Evolutionary conservation across 2,797 vertebrate species (phyloP), one percentile per base, ranked within the genome.

Genomic region (Propithecus deckenii): DNA sequence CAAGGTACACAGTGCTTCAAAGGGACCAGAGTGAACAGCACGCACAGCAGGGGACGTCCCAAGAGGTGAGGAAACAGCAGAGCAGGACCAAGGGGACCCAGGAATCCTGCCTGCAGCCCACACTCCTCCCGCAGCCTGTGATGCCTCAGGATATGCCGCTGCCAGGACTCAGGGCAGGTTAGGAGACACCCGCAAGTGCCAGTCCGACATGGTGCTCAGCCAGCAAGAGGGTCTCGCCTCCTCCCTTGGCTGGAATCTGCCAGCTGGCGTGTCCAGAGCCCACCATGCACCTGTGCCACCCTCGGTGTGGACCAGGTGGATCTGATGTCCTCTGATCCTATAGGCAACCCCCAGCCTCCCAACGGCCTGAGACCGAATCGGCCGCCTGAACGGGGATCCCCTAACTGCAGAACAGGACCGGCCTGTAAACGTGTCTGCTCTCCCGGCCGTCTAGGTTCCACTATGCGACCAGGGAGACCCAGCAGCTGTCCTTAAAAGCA

Each of bases 231-330:
- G 4, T 4, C 25, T 7, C 2, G 2, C 10, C 7, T 71, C 12
- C 20, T 20, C 7, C 83, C 83, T 43, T 1, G 0, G 38, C 7
- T 18, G 2, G 63, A 50, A 14, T 12, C 35, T 0, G 18, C 41
- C 7, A n/a, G 30, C 15, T 1, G 17, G 23, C 3, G 30, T 10
- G 28, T 5, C 57, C 25, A 46, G 38, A 52, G 46, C 25, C 52
- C 43, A 71, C 5, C 0, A 0, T 2, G 28, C 9, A 23, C 0
- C 14, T 3, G 25, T 0, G 1, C 30, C 3, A 2, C 7, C 52
- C 1, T 0, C 5, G 1, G 15, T 0, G 14, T 20, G 38, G 63
- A 57, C 38, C 1, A 11, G 17, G 2, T 0, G 30, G 1, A 12
- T 38, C 0, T 22, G 15, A 76, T 2, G n/a, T 25, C 61, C 91